Base-by-base conservation (phyloP, 2,888 invertebrate species). In the Nezara viridula region DNA sequence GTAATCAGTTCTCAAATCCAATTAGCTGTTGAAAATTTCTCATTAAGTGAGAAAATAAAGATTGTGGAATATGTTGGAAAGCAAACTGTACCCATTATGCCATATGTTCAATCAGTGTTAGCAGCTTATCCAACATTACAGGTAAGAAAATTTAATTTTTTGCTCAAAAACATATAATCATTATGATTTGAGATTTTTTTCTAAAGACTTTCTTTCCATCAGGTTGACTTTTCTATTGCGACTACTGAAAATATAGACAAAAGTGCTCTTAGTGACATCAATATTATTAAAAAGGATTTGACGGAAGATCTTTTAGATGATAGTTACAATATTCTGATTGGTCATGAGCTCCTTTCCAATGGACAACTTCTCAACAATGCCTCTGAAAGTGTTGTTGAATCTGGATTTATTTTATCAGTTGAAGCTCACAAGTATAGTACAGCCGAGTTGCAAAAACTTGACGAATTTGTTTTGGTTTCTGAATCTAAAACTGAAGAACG, bases 1-100 rank as follows among this genome's bases (percentile, higher is more conserved):
- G 94, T 96, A 24, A 93, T 97, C 19, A 94, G 95, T 0, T 94
- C 95, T 85, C 93, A 95, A 89, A 92, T 97, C 88, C 97, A 98
- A 92, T 93, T 96, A 19, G 95, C 96, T 40, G 93, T 96, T 55
- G 98, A 98, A 93, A 98, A 98, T 92, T 94, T 95, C 32, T 93
- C 94, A 66, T 94, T 94, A 0, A 94, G 95, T 21, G 92, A 95
- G 6, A 96, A 96, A 92, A 93, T 98, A 32, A 97, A 96, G 93
- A 94, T 95, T 32, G 94, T 95, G 24, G 98, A 98, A 94, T 93
- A 88, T 37, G n/a, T 95, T 16, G 94, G 94, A 86, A 94, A 94
- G n/a, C 95, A 95, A 37, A 94, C 95, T 90, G 94, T 95, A 88
- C 93, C 95, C 0, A 93, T 97, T 90, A 94, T 95, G 81, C 94